Conservation (phyloP, 2,113 vertebrate genomes). For the Acinonyx jubatus region DNA sequence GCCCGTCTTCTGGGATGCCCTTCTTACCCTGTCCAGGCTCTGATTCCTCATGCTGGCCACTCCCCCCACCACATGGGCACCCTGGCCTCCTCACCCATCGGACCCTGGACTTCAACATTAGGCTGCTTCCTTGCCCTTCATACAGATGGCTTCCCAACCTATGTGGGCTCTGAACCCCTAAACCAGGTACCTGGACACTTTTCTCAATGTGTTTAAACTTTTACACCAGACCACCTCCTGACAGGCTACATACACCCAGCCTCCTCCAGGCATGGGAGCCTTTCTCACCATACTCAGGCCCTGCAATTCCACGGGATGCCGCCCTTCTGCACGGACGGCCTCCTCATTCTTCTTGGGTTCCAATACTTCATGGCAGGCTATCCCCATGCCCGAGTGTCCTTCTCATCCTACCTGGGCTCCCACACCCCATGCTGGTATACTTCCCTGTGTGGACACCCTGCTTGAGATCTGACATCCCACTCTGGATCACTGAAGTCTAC, state of each 20-base stretch:
- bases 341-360: not conserved
- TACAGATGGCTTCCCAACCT: not conserved
- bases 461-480: not conserved
- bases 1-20: not conserved
- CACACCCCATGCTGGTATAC: no score
- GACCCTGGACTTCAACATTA: not conserved
- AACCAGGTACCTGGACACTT: not conserved
- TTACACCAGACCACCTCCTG: not conserved
- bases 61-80: rapidly evolving
- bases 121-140: not conserved
- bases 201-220: not conserved
- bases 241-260: not conserved
- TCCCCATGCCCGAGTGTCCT: not conserved
- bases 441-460: not conserved
- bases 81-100: not conserved
- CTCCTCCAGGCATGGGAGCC: not conserved
- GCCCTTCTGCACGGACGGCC: rapidly evolving
- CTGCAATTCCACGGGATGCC: not conserved
- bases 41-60: not conserved
- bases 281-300: not conserved
- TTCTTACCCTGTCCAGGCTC: not conserved
- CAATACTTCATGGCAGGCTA: not conserved
- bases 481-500: not conserved
- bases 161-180: not conserved
- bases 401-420: not conserved